A percentile compares a stretch with the other conserved stretches of the same genome.
Conservation (phyloP, 2,113 vertebrate species). For the Trichomycterus rosablanca region DNA sequence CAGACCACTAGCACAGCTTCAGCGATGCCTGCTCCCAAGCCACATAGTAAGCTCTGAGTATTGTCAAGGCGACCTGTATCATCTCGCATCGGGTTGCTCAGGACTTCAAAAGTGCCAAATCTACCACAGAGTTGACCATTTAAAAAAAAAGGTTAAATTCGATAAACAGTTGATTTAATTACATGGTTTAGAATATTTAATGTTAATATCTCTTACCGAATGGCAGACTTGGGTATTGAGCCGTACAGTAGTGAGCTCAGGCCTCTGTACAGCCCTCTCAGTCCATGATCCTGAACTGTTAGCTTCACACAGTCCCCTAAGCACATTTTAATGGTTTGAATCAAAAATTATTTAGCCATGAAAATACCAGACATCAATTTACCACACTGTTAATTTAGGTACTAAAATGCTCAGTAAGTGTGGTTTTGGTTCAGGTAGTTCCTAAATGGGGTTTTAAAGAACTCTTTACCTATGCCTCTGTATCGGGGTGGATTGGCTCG, state of each 20-base stretch:
- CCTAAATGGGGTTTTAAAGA: too few species aligned
- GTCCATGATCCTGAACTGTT: slow-evolving; percentile 69
- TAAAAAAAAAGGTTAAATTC: not conserved
- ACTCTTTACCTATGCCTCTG: slow-evolving; percentile 66
- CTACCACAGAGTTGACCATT: slow-evolving; percentile 44
- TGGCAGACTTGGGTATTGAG: slow-evolving; percentile 74
- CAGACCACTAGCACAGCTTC: slow-evolving; percentile 73
- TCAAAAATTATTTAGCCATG: not conserved
- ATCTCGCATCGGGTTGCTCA: slow-evolving; percentile 70
- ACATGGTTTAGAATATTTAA: not conserved
- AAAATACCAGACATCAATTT: too few species aligned
- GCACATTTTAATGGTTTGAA: slow-evolving; percentile 5
- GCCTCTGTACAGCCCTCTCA: slow-evolving; percentile 71
- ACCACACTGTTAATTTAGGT: too few species aligned
- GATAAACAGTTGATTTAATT: not conserved
- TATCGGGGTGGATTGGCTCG: slow-evolving; percentile 64
- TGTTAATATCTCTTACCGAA: slow-evolving; percentile 56
- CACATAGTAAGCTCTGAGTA: slow-evolving; percentile 67
- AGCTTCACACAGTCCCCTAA: slow-evolving; percentile 72
- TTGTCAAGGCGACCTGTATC: slow-evolving; percentile 68
- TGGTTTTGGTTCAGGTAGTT: not conserved
- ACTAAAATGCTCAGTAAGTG: not conserved
- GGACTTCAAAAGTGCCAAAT: slow-evolving; percentile 74
- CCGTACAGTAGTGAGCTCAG: slow-evolving; percentile 74
- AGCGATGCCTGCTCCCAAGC: slow-evolving; percentile 66